phyloP scores from a whole-genome alignment of 2,797 vertebrate genomes.

The Enteromius thamalakanensis region DNA sequence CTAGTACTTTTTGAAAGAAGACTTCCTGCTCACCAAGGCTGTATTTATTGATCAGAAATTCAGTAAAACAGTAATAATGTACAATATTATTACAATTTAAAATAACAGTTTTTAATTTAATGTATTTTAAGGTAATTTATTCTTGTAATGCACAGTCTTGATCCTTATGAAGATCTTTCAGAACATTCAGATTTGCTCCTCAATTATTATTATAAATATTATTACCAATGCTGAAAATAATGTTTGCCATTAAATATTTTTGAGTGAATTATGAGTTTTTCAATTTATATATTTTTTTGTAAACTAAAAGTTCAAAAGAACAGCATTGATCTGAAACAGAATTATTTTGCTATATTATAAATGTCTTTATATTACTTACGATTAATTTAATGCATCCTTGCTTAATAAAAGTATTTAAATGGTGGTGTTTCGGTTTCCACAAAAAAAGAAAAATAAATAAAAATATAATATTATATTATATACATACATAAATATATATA shows the following conservation, averaged over 20 bases:
- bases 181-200: neutral
- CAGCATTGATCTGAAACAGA: neutral
- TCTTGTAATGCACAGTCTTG: neutral
- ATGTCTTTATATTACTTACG: neutral
- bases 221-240: neutral
- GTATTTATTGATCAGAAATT: neutral
- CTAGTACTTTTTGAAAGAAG: neutral
- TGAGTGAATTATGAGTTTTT: neutral
- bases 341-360: neutral
- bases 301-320: neutral
- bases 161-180: neutral
- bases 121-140: neutral
- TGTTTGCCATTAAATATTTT: neutral
- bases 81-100: neutral
- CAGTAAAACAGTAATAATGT: neutral
- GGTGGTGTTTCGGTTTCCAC: neutral
- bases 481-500: no score
- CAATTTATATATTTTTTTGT: no score
- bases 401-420: neutral
- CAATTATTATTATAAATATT: neutral
- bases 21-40: neutral
- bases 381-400: neutral
- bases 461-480: no score
- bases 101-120: neutral
- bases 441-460: neutral